Percentiles rank a stretch among this genome's conserved stretches.
These are phyloP conservation scores for Micrasema longulum DNA, from an alignment of 1,140 invertebrate genomes.

Conservation along the genomic window DNA sequence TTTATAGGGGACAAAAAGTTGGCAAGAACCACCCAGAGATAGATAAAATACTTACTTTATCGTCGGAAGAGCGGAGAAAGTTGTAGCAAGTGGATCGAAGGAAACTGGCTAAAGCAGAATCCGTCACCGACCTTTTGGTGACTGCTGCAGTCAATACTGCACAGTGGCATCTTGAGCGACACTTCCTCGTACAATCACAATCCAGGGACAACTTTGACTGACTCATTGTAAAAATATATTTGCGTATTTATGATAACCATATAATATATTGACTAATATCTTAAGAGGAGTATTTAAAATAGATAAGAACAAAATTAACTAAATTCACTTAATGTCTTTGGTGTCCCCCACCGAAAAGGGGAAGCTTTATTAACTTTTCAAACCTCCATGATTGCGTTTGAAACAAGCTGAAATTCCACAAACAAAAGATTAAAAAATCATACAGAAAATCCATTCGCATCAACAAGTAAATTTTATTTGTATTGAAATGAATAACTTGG, in stretches of 20 bases:
- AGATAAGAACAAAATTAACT: slow-evolving; percentile 16
- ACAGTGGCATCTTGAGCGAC: slow-evolving; percentile 73
- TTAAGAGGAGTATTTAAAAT: background rate
- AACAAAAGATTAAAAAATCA: slow-evolving; percentile 7
- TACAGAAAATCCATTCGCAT: slow-evolving; percentile 13
- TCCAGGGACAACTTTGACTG: slow-evolving; percentile 55
- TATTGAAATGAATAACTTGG: no score
- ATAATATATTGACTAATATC: background rate
- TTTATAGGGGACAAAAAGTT: no score
- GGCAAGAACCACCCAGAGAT: no score
- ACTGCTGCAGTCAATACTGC: slow-evolving; percentile 70
- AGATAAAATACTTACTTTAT: slow-evolving; percentile 57
- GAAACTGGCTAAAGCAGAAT: slow-evolving; percentile 69
- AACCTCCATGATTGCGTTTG: slow-evolving; percentile 60
- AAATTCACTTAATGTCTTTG: slow-evolving; percentile 31
- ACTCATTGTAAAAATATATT: slow-evolving; percentile 58
- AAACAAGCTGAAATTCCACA: slow-evolving; percentile 60
- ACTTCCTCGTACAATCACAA: slow-evolving; percentile 68
- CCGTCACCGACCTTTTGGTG: slow-evolving; percentile 69
- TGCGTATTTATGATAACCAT: slow-evolving; percentile 8
- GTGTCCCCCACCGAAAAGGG: slow-evolving; percentile 44
- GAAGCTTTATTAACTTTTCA: slow-evolving; percentile 53
- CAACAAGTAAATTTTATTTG: no score
- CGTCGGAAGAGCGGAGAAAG: slow-evolving; percentile 69
- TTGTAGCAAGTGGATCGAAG: slow-evolving; percentile 71